phyloP scores from a whole-genome alignment of 2,888 invertebrate genomes.

The Sepiola atlantica region DNA sequence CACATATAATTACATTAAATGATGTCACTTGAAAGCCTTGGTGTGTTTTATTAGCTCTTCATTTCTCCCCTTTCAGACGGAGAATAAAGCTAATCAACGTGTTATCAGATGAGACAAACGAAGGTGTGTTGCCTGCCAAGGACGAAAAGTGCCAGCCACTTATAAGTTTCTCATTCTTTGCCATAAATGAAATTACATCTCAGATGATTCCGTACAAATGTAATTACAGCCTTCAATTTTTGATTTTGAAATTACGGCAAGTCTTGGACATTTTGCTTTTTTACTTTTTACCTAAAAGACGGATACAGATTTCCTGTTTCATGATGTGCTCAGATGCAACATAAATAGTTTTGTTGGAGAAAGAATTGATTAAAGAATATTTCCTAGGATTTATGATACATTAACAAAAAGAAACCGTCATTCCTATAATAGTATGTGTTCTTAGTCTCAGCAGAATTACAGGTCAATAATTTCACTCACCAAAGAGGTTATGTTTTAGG shows the following conservation, averaged over 20 bases:
- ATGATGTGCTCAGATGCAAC: background rate
- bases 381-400: background rate
- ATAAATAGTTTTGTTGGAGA: background rate
- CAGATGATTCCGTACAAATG: background rate
- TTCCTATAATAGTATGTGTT: background rate
- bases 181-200: background rate
- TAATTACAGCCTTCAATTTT: background rate
- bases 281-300: background rate
- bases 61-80: background rate
- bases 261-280: background rate
- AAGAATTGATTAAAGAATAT: no score
- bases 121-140: background rate
- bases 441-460: background rate
- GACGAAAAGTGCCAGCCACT: background rate
- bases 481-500: no score
- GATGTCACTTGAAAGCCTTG: background rate
- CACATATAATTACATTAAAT: background rate
- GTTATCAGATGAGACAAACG: background rate
- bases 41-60: background rate
- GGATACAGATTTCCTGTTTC: background rate
- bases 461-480: no score
- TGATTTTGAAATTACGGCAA: background rate
- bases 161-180: background rate
- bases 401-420: background rate
- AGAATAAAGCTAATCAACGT: background rate